Conservation (phyloP, 2,113 vertebrate species). For the Sinocyclocheilus rhinocerous region DNA sequence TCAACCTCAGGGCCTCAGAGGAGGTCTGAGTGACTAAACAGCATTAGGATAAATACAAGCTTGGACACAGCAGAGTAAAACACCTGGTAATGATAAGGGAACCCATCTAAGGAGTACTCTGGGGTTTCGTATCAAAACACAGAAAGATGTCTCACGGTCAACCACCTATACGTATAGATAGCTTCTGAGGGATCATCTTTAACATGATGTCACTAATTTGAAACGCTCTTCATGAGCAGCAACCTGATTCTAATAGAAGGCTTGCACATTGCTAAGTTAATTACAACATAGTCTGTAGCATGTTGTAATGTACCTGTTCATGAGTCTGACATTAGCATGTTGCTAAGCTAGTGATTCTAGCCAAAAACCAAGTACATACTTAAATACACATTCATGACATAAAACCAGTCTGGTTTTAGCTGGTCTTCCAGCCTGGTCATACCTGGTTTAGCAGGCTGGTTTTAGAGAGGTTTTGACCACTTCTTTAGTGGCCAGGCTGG, state of each 20-base stretch:
- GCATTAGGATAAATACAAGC: conserved; percentile 40
- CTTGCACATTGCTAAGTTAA: background rate
- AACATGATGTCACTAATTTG: background rate
- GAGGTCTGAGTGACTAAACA: conserved; percentile 45
- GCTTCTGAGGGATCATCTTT: background rate
- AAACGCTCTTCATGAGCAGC: background rate
- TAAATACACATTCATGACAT: no score
- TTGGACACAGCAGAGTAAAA: background rate
- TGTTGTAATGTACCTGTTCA: background rate
- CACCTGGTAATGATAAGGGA: background rate
- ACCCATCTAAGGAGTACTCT: background rate
- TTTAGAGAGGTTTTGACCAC: no score
- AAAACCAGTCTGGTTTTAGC: no score
- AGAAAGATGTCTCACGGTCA: no score
- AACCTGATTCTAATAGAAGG: background rate
- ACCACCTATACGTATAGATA: background rate
- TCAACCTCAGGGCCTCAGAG: conserved; percentile 14
- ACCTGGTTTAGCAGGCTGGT: no score
- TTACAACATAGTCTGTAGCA: background rate
- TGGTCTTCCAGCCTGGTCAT: no score
- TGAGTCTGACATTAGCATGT: background rate
- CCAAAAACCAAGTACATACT: background rate
- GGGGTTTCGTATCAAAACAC: background rate
- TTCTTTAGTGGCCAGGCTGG: no score
- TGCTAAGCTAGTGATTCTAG: background rate